These are phyloP conservation scores for Anticlea derivata DNA, from an alignment of 2,888 invertebrate genomes.

Conservation along the genomic window DNA sequence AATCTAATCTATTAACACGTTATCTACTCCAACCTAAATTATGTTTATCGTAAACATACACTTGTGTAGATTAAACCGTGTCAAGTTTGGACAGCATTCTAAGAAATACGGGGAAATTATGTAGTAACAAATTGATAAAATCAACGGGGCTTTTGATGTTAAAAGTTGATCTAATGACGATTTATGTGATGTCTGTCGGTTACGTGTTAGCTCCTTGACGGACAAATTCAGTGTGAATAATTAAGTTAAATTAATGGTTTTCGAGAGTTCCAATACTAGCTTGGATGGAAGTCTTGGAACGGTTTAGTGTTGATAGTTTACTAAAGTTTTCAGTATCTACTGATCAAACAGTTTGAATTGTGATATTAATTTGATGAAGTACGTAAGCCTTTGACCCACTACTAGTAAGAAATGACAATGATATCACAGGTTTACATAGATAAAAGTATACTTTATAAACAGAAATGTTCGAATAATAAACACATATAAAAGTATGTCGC, in stretches of 20 bases:
- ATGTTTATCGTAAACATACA: constrained; percentile 39
- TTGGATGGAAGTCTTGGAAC: too few species aligned
- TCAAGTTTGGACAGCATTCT: constrained; percentile 24
- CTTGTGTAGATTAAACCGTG: constrained; percentile 34
- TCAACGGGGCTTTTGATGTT: constrained; percentile 32
- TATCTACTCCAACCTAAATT: constrained; percentile 50
- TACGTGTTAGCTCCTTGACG: constrained; percentile 39
- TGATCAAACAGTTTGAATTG: background rate
- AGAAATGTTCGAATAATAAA: too few species aligned
- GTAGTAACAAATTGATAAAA: constrained; percentile 28
- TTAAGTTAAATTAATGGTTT: constrained; percentile 32
- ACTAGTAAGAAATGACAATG: too few species aligned
- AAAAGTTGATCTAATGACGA: constrained; percentile 49
- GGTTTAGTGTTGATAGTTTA: too few species aligned
- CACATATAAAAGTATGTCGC: constrained; percentile 3
- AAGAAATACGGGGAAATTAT: constrained; percentile 31
- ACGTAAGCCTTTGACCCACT: too few species aligned
- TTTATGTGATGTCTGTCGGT: constrained; percentile 44
- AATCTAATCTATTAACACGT: constrained; percentile 62
- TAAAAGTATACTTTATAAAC: too few species aligned
- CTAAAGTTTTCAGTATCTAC: background rate
- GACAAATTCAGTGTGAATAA: constrained; percentile 32
- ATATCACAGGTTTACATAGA: too few species aligned
- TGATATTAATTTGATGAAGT: too few species aligned
- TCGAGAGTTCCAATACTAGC: constrained; percentile 24